phyloP scores from a whole-genome alignment of 2,113 vertebrate species.

The Garra rufa region DNA sequence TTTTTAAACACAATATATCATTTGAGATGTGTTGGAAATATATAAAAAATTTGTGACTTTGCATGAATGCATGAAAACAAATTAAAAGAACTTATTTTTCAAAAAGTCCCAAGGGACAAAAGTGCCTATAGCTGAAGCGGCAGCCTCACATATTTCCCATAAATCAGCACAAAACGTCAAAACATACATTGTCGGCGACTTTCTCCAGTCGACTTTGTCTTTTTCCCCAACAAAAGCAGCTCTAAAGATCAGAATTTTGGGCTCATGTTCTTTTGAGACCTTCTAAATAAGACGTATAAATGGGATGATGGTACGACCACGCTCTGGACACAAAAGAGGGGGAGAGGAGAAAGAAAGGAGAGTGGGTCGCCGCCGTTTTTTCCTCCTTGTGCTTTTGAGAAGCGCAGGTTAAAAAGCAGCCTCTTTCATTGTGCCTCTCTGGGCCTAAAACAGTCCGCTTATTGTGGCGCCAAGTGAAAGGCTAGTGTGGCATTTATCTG shows the following conservation, averaged over 20 bases:
- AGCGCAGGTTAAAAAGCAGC: conserved; percentile 78
- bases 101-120: background rate
- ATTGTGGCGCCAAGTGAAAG: conserved; percentile 77
- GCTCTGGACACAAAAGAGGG: conserved; percentile 65
- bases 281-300: conserved; percentile 78
- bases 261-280: conserved; percentile 58
- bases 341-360: conserved; percentile 57
- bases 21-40: background rate
- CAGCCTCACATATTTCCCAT: background rate
- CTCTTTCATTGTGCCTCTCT: conserved; percentile 67
- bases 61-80: background rate
- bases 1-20: background rate
- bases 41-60: background rate
- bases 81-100: background rate
- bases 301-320: conserved; percentile 71
- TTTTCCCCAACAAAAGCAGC: conserved; percentile 21
- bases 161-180: background rate
- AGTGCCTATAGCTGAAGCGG: background rate
- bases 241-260: conserved; percentile 23
- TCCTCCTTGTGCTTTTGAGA: conserved; percentile 70
- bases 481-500: conserved; percentile 82
- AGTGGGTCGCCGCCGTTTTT: conserved; percentile 64
- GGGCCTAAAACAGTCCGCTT: conserved; percentile 74
- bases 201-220: background rate
- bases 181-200: background rate